phyloP scores from a whole-genome alignment of 2,113 vertebrate species.

The Pseudopipra pipra region DNA sequence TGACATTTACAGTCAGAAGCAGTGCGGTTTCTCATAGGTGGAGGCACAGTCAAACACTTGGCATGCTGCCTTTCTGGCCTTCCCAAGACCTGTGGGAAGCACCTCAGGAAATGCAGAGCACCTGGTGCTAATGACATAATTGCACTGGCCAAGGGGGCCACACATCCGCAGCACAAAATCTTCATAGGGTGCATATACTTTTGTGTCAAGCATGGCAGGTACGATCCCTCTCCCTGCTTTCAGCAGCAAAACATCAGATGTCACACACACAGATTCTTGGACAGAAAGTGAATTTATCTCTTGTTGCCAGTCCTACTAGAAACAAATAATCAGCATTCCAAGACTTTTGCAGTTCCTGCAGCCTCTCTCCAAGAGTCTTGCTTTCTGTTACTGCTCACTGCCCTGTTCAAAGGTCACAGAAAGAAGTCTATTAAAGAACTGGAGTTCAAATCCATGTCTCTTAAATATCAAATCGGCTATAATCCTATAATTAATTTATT shows the following conservation, averaged over 20 bases:
- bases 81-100: neutral
- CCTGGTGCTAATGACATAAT: neutral
- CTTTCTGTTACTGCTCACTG: neutral
- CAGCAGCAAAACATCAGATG: neutral
- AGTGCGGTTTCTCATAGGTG: slow-evolving; percentile 20
- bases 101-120: neutral
- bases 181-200: neutral
- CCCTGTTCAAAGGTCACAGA: neutral
- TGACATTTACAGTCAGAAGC: neutral
- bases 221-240: neutral
- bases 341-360: neutral
- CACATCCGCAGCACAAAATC: neutral
- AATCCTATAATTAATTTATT: neutral
- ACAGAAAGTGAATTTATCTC: neutral
- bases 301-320: neutral
- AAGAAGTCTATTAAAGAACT: neutral
- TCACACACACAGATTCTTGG: neutral
- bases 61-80: neutral
- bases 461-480: neutral
- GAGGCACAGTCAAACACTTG: neutral
- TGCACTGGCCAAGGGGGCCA: neutral
- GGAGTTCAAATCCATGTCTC: neutral
- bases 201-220: neutral
- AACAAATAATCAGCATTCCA: neutral
- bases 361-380: neutral